Conservation (phyloP, 2,797 vertebrate species). For the Gadopsis marmoratus region DNA sequence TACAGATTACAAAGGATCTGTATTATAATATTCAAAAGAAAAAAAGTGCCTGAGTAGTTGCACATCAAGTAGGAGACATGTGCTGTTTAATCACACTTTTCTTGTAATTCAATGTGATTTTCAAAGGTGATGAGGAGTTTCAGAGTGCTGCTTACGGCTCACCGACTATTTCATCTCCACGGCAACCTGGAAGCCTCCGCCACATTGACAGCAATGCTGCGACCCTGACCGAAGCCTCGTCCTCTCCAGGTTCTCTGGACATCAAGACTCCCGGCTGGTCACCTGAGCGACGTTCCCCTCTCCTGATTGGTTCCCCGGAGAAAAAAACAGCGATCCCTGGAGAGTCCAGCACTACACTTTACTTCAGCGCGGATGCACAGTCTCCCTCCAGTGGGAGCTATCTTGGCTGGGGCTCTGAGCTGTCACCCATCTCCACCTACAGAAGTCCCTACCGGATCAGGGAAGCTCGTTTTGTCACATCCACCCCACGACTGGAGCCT, state of each 20-base stretch:
- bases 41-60: neutral
- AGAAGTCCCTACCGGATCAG: constrained; percentile 79
- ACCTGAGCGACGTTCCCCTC: constrained; percentile 72
- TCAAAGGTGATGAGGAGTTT: constrained; percentile 80
- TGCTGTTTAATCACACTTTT: neutral
- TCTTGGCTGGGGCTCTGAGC: constrained; percentile 74
- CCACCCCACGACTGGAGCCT: constrained; percentile 85
- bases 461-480: constrained; percentile 86
- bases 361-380: constrained; percentile 84
- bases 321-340: constrained; percentile 59
- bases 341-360: constrained; percentile 82
- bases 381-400: constrained; percentile 68
- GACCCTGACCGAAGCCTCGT: constrained; percentile 69
- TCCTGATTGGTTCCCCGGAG: constrained; percentile 76
- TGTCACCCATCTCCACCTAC: constrained; percentile 81
- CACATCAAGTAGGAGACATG: neutral
- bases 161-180: constrained; percentile 74
- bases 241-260: constrained; percentile 72
- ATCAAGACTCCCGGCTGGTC: constrained; percentile 79
- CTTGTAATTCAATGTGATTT: constrained; percentile 1
- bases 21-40: no score
- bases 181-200: constrained; percentile 66
- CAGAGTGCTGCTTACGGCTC: constrained; percentile 81
- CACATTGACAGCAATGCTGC: constrained; percentile 78
- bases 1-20: no score